These are phyloP conservation scores for Apogon hyalosoma DNA, from an alignment of 2,797 vertebrate genomes.

Conservation along the genomic window DNA sequence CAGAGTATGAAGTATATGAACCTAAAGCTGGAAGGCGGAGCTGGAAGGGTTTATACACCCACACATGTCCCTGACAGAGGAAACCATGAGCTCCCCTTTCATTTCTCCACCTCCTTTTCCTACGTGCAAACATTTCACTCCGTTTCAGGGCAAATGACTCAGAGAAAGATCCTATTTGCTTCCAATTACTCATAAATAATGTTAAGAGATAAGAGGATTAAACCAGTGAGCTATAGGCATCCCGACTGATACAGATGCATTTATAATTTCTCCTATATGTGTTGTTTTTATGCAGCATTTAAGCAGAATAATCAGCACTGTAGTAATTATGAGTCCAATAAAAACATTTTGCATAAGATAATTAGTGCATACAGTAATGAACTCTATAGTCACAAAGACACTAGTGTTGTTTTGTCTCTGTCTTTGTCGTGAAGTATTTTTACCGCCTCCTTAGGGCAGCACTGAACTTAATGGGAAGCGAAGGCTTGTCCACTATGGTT, in stretches of 20 bases:
- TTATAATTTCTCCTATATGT: constrained; percentile 11
- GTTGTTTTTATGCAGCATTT: constrained; percentile 3
- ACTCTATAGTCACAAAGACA: constrained; percentile 26
- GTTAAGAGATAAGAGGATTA: constrained; percentile 27
- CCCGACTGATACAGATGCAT: background rate
- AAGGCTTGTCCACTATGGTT: constrained; percentile 81
- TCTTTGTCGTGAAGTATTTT: constrained; percentile 72
- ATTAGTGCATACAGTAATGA: constrained; percentile 19
- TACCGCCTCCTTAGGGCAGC: constrained; percentile 70
- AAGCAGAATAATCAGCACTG: background rate
- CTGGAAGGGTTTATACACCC: constrained; percentile 50
- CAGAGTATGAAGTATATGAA: constrained; percentile 1
- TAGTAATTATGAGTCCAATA: constrained; percentile 11
- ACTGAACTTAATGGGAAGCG: constrained; percentile 79
- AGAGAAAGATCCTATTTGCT: constrained; percentile 19
- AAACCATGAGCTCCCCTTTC: constrained; percentile 15
- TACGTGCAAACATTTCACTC: background rate
- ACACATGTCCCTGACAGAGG: constrained; percentile 54
- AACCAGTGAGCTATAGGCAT: background rate
- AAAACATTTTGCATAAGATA: constrained; percentile 26
- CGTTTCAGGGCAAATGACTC: constrained; percentile 4
- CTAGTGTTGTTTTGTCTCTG: constrained; percentile 44
- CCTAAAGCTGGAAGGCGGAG: constrained; percentile 15
- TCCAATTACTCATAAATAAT: background rate
- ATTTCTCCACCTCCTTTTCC: background rate